phyloP scores from a whole-genome alignment of 92 coral and sea anemone species.

The Isaurus tuberculatus region DNA sequence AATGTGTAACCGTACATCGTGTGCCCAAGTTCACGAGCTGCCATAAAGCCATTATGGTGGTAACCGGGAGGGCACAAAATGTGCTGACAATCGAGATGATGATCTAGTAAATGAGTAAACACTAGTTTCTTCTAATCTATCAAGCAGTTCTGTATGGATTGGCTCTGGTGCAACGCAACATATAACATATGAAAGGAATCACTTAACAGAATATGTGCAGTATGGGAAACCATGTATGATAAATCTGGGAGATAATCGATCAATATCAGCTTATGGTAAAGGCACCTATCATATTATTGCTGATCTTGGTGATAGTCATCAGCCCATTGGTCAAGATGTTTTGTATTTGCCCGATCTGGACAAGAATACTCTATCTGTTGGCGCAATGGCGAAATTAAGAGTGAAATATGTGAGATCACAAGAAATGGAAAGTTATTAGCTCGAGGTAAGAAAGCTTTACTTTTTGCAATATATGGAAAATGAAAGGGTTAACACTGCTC shows the following conservation, averaged over 20 bases:
- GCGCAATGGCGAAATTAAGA: constrained; percentile 45
- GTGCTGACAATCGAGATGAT: not conserved
- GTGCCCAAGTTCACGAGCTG: too few species aligned
- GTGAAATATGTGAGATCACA: constrained; percentile 26
- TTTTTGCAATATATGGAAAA: constrained; percentile 46
- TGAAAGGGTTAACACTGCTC: not conserved
- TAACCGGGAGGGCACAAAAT: too few species aligned
- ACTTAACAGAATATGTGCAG: constrained; percentile 21
- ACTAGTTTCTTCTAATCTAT: not conserved
- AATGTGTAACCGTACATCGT: too few species aligned
- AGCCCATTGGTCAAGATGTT: constrained; percentile 12
- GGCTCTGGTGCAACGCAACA: constrained; percentile 51
- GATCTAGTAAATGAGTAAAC: not conserved
- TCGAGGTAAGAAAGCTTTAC: constrained; percentile 39
- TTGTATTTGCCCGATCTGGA: constrained; percentile 40
- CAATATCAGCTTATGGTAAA: constrained; percentile 46
- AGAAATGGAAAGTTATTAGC: constrained; percentile 42
- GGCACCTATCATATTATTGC: constrained; percentile 45
- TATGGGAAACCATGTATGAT: constrained; percentile 29
- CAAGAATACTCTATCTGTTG: constrained; percentile 25
- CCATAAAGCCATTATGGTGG: too few species aligned
- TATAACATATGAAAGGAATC: constrained; percentile 40
- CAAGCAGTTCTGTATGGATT: not conserved
- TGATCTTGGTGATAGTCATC: constrained; percentile 44
- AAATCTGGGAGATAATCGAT: constrained; percentile 42